These are phyloP conservation scores for Achatina immaculata DNA, from an alignment of 1,140 invertebrate genomes.

Conservation along the genomic window DNA sequence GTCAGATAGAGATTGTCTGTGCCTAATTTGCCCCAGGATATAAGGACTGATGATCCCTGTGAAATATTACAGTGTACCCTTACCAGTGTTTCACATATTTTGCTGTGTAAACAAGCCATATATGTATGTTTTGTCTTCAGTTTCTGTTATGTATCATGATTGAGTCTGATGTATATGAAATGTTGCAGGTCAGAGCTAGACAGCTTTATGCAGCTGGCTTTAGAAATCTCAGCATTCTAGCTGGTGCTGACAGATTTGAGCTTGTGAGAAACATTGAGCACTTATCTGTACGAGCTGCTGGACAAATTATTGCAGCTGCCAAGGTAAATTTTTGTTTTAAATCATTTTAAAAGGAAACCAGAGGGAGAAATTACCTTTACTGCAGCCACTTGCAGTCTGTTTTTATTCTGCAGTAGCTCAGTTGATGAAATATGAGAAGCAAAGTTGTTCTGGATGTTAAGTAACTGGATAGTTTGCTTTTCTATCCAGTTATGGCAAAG, in stretches of 20 bases:
- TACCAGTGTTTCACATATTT: too few species aligned
- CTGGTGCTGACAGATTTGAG: constrained; percentile 77
- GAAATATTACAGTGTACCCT: too few species aligned
- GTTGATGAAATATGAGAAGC: neutral
- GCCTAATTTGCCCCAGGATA: too few species aligned
- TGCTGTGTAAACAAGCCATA: too few species aligned
- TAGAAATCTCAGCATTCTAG: constrained; percentile 82
- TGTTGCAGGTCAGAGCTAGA: constrained; percentile 80
- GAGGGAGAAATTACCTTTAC: neutral
- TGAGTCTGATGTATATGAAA: neutral
- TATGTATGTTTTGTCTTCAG: too few species aligned
- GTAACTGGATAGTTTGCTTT: neutral
- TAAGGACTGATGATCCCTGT: too few species aligned
- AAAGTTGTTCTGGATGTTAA: neutral
- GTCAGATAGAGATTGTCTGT: too few species aligned
- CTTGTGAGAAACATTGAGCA: constrained; percentile 79
- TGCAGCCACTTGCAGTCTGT: neutral
- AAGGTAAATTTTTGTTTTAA: constrained; percentile 75
- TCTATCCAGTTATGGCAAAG: neutral
- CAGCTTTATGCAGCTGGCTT: constrained; percentile 87
- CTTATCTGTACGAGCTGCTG: constrained; percentile 79
- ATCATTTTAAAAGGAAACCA: neutral
- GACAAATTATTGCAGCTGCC: constrained; percentile 85
- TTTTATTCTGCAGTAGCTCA: neutral
- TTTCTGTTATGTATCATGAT: too few species aligned